Conservation (phyloP, 1,140 invertebrate genomes). For the Dendrolimus punctatus region DNA sequence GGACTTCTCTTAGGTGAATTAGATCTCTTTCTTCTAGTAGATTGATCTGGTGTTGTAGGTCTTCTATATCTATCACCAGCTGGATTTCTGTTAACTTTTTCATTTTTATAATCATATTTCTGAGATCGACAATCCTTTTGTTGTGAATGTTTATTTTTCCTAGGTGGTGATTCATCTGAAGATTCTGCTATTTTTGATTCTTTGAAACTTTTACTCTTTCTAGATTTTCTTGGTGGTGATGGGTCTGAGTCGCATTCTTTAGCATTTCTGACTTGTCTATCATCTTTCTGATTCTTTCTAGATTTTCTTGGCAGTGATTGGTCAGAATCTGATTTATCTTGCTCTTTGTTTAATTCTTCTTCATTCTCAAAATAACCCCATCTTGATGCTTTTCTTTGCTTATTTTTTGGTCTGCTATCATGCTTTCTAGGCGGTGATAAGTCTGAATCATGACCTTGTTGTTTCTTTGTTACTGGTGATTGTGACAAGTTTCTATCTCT, state of each 20-base stretch:
- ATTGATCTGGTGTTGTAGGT: background rate
- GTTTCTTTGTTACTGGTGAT: no score
- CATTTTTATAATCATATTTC: no score
- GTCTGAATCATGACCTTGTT: constrained; percentile 22
- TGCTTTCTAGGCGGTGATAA: constrained; percentile 41
- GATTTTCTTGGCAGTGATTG: constrained; percentile 3
- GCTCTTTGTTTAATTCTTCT: constrained; percentile 2
- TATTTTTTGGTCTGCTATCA: constrained; percentile 6
- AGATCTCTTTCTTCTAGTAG: constrained; percentile 10
- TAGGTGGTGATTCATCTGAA: constrained; percentile 12
- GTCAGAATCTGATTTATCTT: background rate
- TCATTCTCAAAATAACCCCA: background rate
- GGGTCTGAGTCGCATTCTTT: constrained; percentile 5
- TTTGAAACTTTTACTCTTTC: constrained; percentile 7
- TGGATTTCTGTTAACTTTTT: no score
- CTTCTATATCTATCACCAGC: no score
- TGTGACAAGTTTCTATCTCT: constrained; percentile 1
- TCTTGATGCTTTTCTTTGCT: constrained; percentile 4
- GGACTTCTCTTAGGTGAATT: background rate
- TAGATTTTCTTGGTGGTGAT: constrained; percentile 19
- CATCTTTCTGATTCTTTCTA: constrained; percentile 4
- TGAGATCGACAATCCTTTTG: no score
- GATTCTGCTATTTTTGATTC: background rate
- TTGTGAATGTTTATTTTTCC: constrained; percentile 1
- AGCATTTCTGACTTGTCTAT: no score